These are phyloP conservation scores for mouse (Mus musculus) DNA, from an alignment of 2,113 vertebrate genomes.

Conservation along the genomic window GRCm39 chrX:92566001-92566500, in stretches of 20 bases:
- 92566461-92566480: slow-evolving; percentile 31
- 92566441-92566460: slow-evolving; percentile 41
- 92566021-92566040: not conserved
- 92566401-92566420: slow-evolving; percentile 10
- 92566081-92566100: not conserved
- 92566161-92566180: slow-evolving; percentile 36
- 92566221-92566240: not conserved
- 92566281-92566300: slow-evolving; percentile 33
- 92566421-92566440: slow-evolving; percentile 57
- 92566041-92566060: not conserved
- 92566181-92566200: slow-evolving; percentile 37
- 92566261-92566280: slow-evolving; percentile 55
- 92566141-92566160: not conserved
- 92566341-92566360: slow-evolving; percentile 53
- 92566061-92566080: not conserved
- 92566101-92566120: not conserved
- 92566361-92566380: slow-evolving; percentile 25
- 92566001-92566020: not conserved
- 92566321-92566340: slow-evolving; percentile 27
- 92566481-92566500: not conserved
- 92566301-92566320: slow-evolving; percentile 24
- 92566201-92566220: not conserved
- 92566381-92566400: slow-evolving; percentile 22
- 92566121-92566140: not conserved
- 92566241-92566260: slow-evolving; percentile 35